A percentile compares a stretch with the other conserved stretches of the same genome.
These are phyloP conservation scores for Caenorhabditis sp. DNA, from an alignment of 2,888 invertebrate genomes.

Conservation along the genomic window DNA sequence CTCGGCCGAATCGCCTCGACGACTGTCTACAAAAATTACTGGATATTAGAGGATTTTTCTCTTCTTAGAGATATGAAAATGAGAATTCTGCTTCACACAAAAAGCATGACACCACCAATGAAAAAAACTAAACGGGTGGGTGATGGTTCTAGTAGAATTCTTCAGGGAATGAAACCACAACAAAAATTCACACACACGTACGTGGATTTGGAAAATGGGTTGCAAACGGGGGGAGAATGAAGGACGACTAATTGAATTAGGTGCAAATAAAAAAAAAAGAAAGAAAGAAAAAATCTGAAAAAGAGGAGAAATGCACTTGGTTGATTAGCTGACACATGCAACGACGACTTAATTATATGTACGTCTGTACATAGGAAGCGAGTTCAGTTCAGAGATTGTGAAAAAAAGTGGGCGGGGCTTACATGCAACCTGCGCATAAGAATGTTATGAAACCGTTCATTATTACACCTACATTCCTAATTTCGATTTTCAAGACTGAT, in stretches of 20 bases:
- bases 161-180: not conserved
- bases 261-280: not conserved
- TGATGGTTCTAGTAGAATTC: too few relatives aligned
- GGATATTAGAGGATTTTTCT: not conserved
- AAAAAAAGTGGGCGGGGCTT: too few relatives aligned
- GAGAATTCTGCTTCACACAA: not conserved
- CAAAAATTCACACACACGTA: not conserved
- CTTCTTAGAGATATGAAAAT: too few relatives aligned
- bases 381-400: too few relatives aligned
- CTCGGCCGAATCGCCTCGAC: not conserved
- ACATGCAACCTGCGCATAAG: too few relatives aligned
- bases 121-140: not conserved
- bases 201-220: not conserved
- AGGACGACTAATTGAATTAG: not conserved
- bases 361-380: too few relatives aligned
- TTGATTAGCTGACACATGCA: not conserved
- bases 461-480: too few relatives aligned
- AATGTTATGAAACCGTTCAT: too few relatives aligned
- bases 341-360: not conserved
- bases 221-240: not conserved
- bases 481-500: too few relatives aligned
- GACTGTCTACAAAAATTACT: not conserved
- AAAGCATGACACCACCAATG: not conserved
- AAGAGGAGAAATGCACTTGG: not conserved
- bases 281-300: not conserved